Conservation (phyloP, 2,888 invertebrate species). For the Zhuqinia jingwanae region DNA sequence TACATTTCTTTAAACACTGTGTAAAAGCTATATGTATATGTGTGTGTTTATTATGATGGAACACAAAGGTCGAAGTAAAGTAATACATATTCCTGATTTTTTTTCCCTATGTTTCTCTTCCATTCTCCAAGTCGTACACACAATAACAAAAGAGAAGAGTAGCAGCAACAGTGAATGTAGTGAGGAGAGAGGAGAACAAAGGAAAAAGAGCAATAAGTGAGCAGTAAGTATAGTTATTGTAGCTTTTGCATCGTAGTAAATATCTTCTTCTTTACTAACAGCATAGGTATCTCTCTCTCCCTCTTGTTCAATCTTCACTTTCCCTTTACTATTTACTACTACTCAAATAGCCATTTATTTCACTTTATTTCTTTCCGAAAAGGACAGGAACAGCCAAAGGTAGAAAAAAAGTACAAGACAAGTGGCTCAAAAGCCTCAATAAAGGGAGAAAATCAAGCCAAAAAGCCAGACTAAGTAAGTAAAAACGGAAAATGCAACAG, state of each 20-base stretch:
- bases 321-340: conserved; percentile 12
- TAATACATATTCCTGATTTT: conserved; percentile 2
- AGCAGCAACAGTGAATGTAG: conserved; percentile 9
- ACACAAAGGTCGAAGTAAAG: not conserved
- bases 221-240: not conserved
- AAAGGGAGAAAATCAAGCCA: conserved; percentile 42
- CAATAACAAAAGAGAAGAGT: not conserved
- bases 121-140: not conserved
- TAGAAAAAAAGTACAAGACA: conserved; percentile 29
- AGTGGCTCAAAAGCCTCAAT: conserved; percentile 64
- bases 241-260: conserved; percentile 22
- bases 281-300: not conserved
- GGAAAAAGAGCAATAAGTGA: not conserved
- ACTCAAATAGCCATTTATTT: conserved; percentile 65
- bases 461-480: not conserved
- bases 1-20: too few relatives aligned
- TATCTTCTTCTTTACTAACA: not conserved
- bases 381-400: conserved; percentile 47
- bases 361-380: conserved; percentile 56
- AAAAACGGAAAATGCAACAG: conserved; percentile 39
- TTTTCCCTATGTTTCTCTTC: not conserved
- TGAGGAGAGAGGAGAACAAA: conserved; percentile 16
- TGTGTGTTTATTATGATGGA: not conserved
- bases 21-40: too few relatives aligned
- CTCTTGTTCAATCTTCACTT: conserved; percentile 7